These are phyloP conservation scores for Phaenicophaeus curvirostris DNA, from an alignment of 2,797 vertebrate species.

Conservation along the genomic window DNA sequence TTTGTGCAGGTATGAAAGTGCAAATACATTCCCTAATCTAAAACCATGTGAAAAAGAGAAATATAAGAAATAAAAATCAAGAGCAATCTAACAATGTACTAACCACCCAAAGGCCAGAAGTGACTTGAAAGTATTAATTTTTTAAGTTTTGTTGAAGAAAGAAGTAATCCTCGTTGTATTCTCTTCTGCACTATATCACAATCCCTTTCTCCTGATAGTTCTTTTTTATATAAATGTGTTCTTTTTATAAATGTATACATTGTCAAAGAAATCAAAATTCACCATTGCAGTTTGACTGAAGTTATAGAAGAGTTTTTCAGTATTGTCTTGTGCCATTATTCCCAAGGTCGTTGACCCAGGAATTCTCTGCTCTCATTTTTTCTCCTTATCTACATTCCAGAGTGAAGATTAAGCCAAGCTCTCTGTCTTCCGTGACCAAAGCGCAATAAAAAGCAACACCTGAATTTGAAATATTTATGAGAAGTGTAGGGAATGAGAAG, in stretches of 20 bases:
- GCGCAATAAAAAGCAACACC: conserved; percentile 52
- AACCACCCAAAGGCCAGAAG: not conserved
- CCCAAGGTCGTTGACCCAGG: not conserved
- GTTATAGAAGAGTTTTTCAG: not conserved
- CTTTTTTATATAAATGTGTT: not conserved
- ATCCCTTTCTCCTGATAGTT: not conserved
- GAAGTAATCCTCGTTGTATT: not conserved
- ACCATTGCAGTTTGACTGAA: not conserved
- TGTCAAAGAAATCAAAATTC: not conserved
- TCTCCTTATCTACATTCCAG: conserved; percentile 4
- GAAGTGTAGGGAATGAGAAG: not conserved
- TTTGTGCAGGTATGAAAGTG: not conserved
- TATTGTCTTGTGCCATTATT: not conserved
- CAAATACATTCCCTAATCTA: not conserved
- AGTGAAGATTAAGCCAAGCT: conserved; percentile 26
- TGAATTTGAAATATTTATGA: conserved; percentile 66
- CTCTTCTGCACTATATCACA: not conserved
- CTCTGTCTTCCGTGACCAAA: conserved; percentile 27
- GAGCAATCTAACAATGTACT: not conserved
- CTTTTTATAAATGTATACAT: not conserved
- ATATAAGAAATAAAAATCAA: not conserved
- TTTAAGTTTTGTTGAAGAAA: not conserved
- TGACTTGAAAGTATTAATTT: not conserved
- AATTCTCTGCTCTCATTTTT: not conserved
- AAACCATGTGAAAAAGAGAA: not conserved